Base-by-base conservation (phyloP, 2,888 invertebrate genomes). In the Horisme vitalbata region DNA sequence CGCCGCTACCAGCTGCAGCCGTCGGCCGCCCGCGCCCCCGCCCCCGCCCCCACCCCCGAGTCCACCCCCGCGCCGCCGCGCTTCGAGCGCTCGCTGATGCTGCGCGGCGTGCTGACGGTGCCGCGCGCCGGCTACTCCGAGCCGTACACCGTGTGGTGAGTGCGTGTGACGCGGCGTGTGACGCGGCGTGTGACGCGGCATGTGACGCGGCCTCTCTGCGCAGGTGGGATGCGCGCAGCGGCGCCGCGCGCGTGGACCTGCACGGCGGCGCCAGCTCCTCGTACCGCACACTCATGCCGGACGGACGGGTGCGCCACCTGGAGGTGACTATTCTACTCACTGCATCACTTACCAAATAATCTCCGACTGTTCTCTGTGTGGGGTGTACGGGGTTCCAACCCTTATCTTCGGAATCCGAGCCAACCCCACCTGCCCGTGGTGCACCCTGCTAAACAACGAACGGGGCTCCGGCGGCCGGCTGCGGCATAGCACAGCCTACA, bases 201-300 rank as follows among this genome's bases (percentile, higher is more conserved):
- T 18, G 23, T 1, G 23, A 23, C 1, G 7, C 2, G 23, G n/a
- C n/a, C n/a, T n/a, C n/a, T n/a, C n/a, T 26, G 4, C 4, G 7
- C 68, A 85, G 85, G 76, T 84, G 75, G 72, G 79, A 86, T 53
- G 70, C 76, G 4, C 50, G 41, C n/a, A 79, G 63, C 39, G 83
- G 83, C 10, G 66, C 75, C 6, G 61, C 81, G 1, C 75, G 80
- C 7, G 61, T 80, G 0, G 80, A 83, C 52, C 64, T 78, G 45
- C 74, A 82, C 61, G 79, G 68, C 12, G 81, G 79, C n/a, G 55
- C 74, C 27, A 68, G 80, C n/a, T 59, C 71, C 38, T 62, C 72
- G 2, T 77, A 75, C 63, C 77, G 80, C 35, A 61, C 60, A 28
- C 14, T 66, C 39, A 30, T 50, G 28, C 35, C 63, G 1, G 75